Conservation (phyloP, 2,113 vertebrate genomes). For the Callorhinus ursinus region DNA sequence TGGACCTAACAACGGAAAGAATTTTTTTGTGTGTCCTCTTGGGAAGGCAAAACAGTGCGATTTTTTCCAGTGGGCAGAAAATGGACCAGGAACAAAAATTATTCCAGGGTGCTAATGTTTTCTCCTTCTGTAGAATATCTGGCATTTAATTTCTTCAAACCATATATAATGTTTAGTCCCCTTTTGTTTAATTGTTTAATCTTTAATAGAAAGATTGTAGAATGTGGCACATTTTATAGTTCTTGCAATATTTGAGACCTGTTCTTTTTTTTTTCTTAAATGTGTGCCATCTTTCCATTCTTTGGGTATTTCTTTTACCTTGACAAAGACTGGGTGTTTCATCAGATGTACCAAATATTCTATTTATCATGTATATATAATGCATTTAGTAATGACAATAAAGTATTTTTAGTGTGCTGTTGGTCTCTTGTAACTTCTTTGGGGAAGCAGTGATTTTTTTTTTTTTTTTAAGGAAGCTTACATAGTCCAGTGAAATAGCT, state of each 20-base stretch:
- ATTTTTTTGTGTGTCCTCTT: slow-evolving; percentile 92
- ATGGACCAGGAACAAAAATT: slow-evolving; percentile 80
- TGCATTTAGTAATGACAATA: slow-evolving; percentile 56
- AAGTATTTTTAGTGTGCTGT: slow-evolving; percentile 47
- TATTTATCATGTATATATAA: slow-evolving; percentile 11
- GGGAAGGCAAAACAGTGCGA: slow-evolving; percentile 91
- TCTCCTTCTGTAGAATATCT: background rate
- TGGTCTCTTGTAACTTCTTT: slow-evolving; percentile 9
- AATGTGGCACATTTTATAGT: background rate
- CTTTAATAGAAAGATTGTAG: background rate
- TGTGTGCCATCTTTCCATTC: background rate
- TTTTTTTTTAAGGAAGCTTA: background rate
- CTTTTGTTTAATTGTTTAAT: background rate
- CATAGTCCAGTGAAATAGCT: background rate
- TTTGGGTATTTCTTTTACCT: background rate
- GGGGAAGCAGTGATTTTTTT: background rate
- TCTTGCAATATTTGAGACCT: background rate
- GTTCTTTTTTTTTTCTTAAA: background rate
- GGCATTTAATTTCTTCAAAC: slow-evolving; percentile 39
- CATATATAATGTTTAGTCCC: background rate
- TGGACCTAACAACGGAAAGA: slow-evolving; percentile 94
- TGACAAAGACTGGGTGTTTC: background rate
- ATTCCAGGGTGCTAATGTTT: slow-evolving; percentile 80
- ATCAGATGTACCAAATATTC: background rate
- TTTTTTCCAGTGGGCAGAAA: slow-evolving; percentile 94